phyloP scores from a whole-genome alignment of 2,888 invertebrate species.

The Heteromurus nitidus region DNA sequence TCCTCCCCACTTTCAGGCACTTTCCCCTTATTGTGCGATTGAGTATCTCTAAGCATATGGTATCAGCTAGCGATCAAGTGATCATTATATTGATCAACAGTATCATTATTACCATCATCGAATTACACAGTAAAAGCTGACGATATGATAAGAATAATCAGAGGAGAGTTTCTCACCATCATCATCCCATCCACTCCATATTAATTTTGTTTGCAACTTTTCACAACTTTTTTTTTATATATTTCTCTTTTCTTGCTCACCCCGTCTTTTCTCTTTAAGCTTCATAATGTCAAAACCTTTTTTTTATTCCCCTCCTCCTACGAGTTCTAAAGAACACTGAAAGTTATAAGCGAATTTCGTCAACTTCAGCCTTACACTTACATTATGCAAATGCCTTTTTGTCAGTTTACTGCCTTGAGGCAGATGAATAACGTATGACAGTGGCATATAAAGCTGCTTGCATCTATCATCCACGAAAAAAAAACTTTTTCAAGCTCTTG shows the following conservation, averaged over 20 bases:
- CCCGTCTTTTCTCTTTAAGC: no score
- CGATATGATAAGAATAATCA: slow-evolving; percentile 10
- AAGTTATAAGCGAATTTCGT: no score
- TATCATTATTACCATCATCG: slow-evolving; percentile 34
- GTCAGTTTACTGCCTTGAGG: not conserved
- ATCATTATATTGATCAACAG: slow-evolving; percentile 44
- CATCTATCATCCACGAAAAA: no score
- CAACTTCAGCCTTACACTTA: no score
- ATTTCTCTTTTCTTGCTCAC: not conserved
- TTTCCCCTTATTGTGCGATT: not conserved
- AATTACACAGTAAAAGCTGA: slow-evolving; percentile 23
- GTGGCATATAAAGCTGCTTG: no score
- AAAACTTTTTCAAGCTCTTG: not conserved
- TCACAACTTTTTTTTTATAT: not conserved
- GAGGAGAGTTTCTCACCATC: not conserved
- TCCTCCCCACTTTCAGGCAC: not conserved
- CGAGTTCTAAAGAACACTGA: no score
- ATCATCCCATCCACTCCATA: not conserved
- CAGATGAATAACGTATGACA: slow-evolving; percentile 1
- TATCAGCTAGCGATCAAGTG: slow-evolving; percentile 36
- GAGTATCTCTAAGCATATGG: no score
- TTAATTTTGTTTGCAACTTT: not conserved
- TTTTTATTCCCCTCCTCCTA: not conserved
- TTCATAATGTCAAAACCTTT: no score
- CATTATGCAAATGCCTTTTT: slow-evolving; percentile 5